These are phyloP conservation scores for Pentamera pediparva DNA, from an alignment of 53 echinoderm and acorn worm genomes.

Conservation along the genomic window DNA sequence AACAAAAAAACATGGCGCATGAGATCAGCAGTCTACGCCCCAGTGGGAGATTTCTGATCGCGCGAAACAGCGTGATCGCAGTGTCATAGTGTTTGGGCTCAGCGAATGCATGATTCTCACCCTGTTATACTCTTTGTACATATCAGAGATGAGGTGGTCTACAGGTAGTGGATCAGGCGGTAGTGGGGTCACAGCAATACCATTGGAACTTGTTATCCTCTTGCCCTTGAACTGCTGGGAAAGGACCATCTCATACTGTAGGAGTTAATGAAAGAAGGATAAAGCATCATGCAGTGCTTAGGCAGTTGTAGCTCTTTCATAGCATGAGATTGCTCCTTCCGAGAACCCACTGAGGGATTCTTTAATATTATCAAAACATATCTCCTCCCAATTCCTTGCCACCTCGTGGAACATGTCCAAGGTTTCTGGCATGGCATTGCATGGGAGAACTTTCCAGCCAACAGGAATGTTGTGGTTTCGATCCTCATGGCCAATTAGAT, in stretches of 20 bases:
- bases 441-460: no score
- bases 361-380: background rate
- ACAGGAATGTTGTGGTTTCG: no score
- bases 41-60: no score
- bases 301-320: no score
- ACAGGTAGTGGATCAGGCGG: constrained; percentile 76
- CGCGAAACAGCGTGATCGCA: no score
- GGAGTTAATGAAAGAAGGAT: background rate
- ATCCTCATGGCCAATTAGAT: background rate
- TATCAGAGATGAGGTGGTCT: constrained; percentile 88
- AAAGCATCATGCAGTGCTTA: background rate
- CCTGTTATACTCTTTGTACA: constrained; percentile 86
- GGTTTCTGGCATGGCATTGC: no score
- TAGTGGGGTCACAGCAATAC: constrained; percentile 68
- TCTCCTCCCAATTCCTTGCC: background rate
- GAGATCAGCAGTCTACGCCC: no score
- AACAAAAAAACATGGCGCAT: no score
- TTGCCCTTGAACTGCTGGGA: constrained; percentile 73
- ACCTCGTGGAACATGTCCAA: no score
- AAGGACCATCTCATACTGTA: constrained; percentile 84
- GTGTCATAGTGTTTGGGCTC: no score
- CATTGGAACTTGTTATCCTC: constrained; percentile 94
- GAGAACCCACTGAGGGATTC: background rate
- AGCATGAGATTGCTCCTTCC: no score
- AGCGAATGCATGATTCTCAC: no score